Evolutionary conservation across 2,113 vertebrate genomes (phyloP), one percentile per base, ranked within the genome.

Genomic region (Callospermophilus lateralis): DNA sequence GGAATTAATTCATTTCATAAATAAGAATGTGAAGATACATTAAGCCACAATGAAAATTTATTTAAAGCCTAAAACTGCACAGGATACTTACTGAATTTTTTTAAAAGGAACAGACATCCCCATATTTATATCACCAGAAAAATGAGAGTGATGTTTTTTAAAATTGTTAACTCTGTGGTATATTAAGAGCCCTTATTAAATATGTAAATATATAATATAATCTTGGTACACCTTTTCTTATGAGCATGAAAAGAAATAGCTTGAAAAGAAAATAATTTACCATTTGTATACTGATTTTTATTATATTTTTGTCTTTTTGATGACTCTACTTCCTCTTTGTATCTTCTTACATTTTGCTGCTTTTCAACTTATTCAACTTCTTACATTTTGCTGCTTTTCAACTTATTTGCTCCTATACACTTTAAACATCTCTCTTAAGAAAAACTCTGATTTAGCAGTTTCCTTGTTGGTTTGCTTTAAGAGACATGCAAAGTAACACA

Each of bases 71-170:
- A 90, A 45, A 77, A 77, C 16, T 89, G 68, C 17, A 39, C 20
- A 74, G n/a, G 12, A 3, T 22, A 70, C 63, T 80, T 80, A 76
- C 6, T 9, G 17, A 45, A 1, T 45, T 45, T 45, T 45, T 45
- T 45, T 7, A 42, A 8, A 45, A 45, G 42, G 8, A 45, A 45
- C 42, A 45, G 42, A 45, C 42, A 45, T 45, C 42, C 42, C 15
- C 63, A 74, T 93, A n/a, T 83, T 70, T 91, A 28, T 73, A 73
- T 70, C 39, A 77, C 32, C 32, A 89, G 37, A 61, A 65, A 86
- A 95, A 11, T 65, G 65, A 88, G 42, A 95, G 34, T 58, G 70
- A 61, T 37, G 86, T 37, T 77, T 95, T 95, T 93, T 95, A 74
- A 96, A 93, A 72, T 78, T 42, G 17, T 78, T 72, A 42, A 94